These are phyloP conservation scores for Parapsyche elsis DNA, from an alignment of 1,140 invertebrate genomes.

Conservation along the genomic window DNA sequence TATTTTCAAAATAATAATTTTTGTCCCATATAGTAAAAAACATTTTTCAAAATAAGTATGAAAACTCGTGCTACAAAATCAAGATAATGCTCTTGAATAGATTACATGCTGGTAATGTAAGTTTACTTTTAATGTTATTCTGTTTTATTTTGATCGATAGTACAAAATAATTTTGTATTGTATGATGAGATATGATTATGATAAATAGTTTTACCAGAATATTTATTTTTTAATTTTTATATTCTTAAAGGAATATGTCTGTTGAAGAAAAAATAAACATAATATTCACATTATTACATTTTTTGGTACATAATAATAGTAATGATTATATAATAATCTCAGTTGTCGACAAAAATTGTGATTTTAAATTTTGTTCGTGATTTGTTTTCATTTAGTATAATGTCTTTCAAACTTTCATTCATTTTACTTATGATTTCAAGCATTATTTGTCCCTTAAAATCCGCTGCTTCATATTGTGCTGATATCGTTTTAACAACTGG, in stretches of 20 bases:
- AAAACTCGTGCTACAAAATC: background rate
- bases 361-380: background rate
- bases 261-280: background rate
- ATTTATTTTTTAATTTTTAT: background rate
- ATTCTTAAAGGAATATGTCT: background rate
- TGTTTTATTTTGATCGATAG: background rate
- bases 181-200: background rate
- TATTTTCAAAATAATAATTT: constrained; percentile 1
- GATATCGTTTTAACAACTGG: no score
- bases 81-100: background rate
- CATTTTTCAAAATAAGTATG: no score
- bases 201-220: background rate
- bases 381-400: no score
- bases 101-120: background rate
- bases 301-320: constrained; percentile 39
- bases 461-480: no score
- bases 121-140: background rate
- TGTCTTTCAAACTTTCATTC: no score
- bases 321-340: constrained; percentile 35
- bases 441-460: no score
- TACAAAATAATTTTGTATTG: constrained; percentile 21
- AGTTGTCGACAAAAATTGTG: constrained; percentile 16
- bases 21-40: no score
- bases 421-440: no score
- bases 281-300: constrained; percentile 36